Percentiles rank a stretch among this genome's conserved stretches.
Evolutionary conservation across 2,797 vertebrate species (phyloP).

Genomic region (Aphelocoma californica): DNA sequence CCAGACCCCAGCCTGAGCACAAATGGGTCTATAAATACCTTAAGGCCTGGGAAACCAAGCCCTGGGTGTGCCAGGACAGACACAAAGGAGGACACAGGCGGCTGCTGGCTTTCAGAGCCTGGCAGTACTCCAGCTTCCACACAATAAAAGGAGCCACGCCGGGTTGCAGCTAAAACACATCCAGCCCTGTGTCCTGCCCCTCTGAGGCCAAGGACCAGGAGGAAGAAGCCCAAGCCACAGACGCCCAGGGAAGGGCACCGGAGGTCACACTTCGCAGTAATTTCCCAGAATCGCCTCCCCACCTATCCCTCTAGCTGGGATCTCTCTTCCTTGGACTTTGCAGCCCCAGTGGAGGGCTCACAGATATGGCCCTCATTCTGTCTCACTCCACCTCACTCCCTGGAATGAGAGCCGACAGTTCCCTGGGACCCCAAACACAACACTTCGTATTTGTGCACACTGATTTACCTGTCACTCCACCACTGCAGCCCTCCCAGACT

Average conservation of each 20-base stretch:
- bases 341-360: background rate
- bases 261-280: background rate
- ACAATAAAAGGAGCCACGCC: background rate
- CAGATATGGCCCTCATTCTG: background rate
- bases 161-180: background rate
- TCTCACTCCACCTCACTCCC: background rate
- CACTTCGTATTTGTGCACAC: rapidly evolving
- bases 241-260: background rate
- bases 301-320: background rate
- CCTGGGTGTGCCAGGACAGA: constrained; percentile 31
- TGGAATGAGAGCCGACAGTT: rapidly evolving
- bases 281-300: background rate
- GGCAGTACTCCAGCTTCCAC: background rate
- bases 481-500: background rate
- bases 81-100: constrained; percentile 3
- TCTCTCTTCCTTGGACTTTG: background rate
- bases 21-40: constrained; percentile 9
- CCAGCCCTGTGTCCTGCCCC: background rate
- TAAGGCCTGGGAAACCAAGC: constrained; percentile 30
- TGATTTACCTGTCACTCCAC: background rate
- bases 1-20: background rate
- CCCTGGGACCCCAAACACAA: background rate
- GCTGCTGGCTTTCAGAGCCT: background rate
- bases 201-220: background rate
- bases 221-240: rapidly evolving